Conservation (phyloP, 2,797 vertebrate genomes). For the Morelia viridis region DNA sequence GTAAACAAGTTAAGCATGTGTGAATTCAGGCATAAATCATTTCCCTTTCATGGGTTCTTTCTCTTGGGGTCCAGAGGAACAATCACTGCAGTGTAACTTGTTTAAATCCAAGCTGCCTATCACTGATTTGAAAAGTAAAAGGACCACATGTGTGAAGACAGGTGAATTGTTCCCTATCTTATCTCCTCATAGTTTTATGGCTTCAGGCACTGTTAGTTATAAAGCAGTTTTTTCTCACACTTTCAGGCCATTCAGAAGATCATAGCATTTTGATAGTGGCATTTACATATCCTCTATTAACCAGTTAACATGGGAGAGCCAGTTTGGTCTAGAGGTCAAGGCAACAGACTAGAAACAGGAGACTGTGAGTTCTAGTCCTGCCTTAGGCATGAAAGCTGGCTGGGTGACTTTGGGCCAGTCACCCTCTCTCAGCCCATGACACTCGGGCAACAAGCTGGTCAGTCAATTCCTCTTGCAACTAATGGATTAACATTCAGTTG, state of each 20-base stretch:
- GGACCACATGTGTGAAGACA: background rate
- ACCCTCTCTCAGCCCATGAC: too few species aligned
- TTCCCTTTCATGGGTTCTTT: background rate
- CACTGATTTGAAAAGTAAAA: background rate
- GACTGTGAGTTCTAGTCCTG: background rate
- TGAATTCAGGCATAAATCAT: background rate
- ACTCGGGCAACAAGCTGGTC: too few species aligned
- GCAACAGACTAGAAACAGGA: background rate
- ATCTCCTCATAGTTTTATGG: background rate
- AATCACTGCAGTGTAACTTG: background rate
- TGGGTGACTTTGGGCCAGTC: background rate
- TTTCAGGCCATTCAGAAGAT: background rate
- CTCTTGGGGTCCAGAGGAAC: background rate
- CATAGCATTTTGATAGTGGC: background rate
- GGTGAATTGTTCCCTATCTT: background rate
- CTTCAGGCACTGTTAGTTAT: too few species aligned
- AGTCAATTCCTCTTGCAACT: too few species aligned
- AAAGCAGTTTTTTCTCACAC: background rate
- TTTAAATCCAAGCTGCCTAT: background rate
- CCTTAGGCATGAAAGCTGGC: background rate
- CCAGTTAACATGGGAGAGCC: background rate
- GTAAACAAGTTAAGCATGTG: background rate
- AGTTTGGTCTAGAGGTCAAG: background rate
- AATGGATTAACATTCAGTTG: too few species aligned
- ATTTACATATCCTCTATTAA: background rate